Evolutionary conservation across 2,888 invertebrate genomes (phyloP), one percentile per base, ranked within the genome.

Genomic region (Mylabris sibirica): DNA sequence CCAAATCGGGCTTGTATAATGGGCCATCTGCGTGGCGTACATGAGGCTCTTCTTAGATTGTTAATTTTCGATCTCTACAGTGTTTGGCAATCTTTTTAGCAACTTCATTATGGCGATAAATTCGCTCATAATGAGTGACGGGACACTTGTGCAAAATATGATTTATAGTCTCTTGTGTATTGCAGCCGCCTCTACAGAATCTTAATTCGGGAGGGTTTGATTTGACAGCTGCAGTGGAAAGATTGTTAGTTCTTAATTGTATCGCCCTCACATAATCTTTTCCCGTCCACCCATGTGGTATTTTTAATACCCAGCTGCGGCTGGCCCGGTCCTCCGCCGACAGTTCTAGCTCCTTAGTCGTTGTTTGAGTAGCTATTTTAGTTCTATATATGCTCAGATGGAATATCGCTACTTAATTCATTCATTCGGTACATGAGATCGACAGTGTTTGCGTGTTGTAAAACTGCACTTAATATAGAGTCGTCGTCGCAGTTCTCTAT

Each of bases 281-380:
- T 0, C 77, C 76, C 2, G 69, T 67, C 77, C 76, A 80, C 38
- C 70, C n/a, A n/a, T n/a, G n/a, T n/a, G n/a, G n/a, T n/a, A n/a
- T n/a, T n/a, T n/a, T n/a, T n/a, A n/a, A n/a, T n/a, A n/a, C n/a
- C n/a, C n/a, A n/a, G n/a, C n/a, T n/a, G n/a, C n/a, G n/a, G n/a
- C n/a, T n/a, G n/a, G n/a, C n/a, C n/a, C n/a, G n/a, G n/a, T n/a
- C n/a, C n/a, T n/a, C n/a, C n/a, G n/a, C n/a, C n/a, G n/a, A n/a
- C n/a, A n/a, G n/a, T n/a, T n/a, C n/a, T n/a, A n/a, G n/a, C n/a
- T n/a, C n/a, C n/a, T n/a, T n/a, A n/a, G n/a, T n/a, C n/a, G n/a
- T n/a, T n/a, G n/a, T n/a, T n/a, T n/a, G n/a, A n/a, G n/a, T n/a
- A n/a, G n/a, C n/a, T n/a, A n/a, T n/a, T n/a, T n/a, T n/a, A n/a